Evolutionary conservation across 2,113 vertebrate genomes (phyloP).

Genomic region (Catagonus wagneri): DNA sequence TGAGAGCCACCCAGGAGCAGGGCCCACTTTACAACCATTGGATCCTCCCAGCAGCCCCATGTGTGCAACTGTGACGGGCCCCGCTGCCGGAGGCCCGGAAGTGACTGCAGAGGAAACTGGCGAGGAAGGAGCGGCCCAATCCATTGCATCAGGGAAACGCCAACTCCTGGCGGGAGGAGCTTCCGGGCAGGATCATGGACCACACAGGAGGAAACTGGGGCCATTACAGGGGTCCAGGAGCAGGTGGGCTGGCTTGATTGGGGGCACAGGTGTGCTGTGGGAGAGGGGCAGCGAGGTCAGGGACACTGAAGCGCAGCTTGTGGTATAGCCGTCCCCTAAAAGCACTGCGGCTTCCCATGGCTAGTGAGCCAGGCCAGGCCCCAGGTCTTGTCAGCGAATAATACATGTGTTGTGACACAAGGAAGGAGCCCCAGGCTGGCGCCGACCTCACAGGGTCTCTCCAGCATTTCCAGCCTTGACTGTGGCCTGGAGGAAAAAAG

Average conservation of each 20-base stretch:
- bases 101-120: no score
- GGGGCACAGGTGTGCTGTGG: background rate
- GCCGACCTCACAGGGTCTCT: background rate
- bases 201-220: background rate
- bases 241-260: background rate
- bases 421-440: fast-evolving
- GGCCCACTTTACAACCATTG: background rate
- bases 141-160: background rate
- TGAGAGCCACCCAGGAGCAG: background rate
- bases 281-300: background rate
- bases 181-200: background rate
- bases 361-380: background rate
- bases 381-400: fast-evolving
- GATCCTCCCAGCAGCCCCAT: background rate
- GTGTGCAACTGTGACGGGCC: no score
- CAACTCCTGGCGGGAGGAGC: background rate
- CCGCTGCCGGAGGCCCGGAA: background rate
- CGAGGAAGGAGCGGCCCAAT: no score
- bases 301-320: fast-evolving
- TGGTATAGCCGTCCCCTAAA: fast-evolving
- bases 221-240: background rate
- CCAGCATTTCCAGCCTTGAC: background rate
- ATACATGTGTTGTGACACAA: fast-evolving
- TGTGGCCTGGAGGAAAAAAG: background rate
- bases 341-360: fast-evolving